Evolutionary conservation across 92 coral and sea anemone species (phyloP).

Genomic region (Virgularia gustaviana): DNA sequence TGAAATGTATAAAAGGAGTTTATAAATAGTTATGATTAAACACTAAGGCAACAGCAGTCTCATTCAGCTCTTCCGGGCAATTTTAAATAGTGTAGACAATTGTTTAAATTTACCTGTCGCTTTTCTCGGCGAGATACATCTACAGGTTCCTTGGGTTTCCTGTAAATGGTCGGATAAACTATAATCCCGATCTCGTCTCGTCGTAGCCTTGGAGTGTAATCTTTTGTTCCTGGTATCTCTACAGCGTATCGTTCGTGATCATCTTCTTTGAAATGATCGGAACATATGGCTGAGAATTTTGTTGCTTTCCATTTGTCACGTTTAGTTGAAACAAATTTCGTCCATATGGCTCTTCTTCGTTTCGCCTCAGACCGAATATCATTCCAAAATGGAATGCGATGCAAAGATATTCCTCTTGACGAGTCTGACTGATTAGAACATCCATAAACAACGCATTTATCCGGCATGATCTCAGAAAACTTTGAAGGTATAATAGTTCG

Average conservation of each 20-base stretch:
- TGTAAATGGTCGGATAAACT: constrained; percentile 10
- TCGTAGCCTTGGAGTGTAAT: constrained; percentile 5
- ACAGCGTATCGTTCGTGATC: constrained; percentile 1
- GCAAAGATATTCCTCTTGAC: constrained; percentile 21
- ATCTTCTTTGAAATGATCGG: constrained; percentile 20
- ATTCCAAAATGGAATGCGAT: constrained; percentile 26
- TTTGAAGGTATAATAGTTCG: too few species aligned
- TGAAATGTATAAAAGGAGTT: too few species aligned
- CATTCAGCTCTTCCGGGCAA: too few species aligned
- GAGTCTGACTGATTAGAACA: too few species aligned
- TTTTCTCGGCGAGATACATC: too few species aligned
- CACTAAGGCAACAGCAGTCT: too few species aligned
- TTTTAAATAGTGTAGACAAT: too few species aligned
- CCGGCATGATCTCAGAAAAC: too few species aligned
- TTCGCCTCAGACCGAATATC: constrained; percentile 43
- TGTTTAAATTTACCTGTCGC: too few species aligned
- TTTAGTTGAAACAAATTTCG: constrained; percentile 29
- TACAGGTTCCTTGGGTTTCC: too few species aligned
- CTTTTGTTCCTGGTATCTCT: neutral
- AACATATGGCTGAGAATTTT: constrained; percentile 20
- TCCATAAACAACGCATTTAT: too few species aligned
- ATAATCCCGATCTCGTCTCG: constrained; percentile 21
- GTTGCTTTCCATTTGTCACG: constrained; percentile 28
- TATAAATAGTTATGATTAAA: too few species aligned
- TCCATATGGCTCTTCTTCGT: constrained; percentile 37